Percentiles rank a stretch among this genome's conserved stretches.
These are phyloP conservation scores for Aspidapion aeneum DNA, from an alignment of 2,888 invertebrate genomes.

Conservation along the genomic window DNA sequence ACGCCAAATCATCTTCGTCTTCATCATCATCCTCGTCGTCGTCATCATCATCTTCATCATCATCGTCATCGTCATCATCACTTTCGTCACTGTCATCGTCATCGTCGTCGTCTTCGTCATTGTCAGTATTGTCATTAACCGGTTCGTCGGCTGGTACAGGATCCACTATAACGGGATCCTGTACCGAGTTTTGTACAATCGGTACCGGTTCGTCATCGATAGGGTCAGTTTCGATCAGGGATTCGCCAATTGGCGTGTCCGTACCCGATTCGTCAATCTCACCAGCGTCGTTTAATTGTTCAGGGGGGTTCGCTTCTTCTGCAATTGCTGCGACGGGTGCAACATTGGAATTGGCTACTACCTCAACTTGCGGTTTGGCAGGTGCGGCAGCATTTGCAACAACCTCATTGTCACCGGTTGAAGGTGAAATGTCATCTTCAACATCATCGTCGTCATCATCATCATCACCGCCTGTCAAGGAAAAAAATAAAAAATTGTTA, in stretches of 20 bases:
- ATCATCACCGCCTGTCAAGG: no score
- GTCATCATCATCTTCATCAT: slow-evolving; percentile 60
- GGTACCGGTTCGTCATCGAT: slow-evolving; percentile 28
- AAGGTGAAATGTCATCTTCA: slow-evolving; percentile 50
- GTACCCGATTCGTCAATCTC: slow-evolving; percentile 40
- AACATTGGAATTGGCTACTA: slow-evolving; percentile 39
- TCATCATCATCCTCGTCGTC: slow-evolving; percentile 65
- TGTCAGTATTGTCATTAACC: slow-evolving; percentile 48
- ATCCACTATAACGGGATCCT: slow-evolving; percentile 40
- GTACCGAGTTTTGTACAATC: slow-evolving; percentile 33
- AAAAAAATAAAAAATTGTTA: background rate
- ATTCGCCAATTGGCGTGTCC: slow-evolving; percentile 24
- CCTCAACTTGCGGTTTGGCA: slow-evolving; percentile 22
- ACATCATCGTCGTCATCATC: slow-evolving; percentile 53
- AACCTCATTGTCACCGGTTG: slow-evolving; percentile 44
- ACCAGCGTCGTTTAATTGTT: slow-evolving; percentile 42
- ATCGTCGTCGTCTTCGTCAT: slow-evolving; percentile 58
- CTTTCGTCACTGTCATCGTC: slow-evolving; percentile 62
- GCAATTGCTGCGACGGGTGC: slow-evolving; percentile 42
- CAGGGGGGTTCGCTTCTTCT: slow-evolving; percentile 41
- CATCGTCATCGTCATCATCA: slow-evolving; percentile 60
- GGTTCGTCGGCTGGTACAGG: slow-evolving; percentile 46
- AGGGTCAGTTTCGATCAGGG: slow-evolving; percentile 43
- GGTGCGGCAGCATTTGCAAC: slow-evolving; percentile 32
- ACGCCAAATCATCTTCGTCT: slow-evolving; percentile 63